Base-by-base conservation (phyloP, 2,888 invertebrate genomes). In the Tetanocera ferruginea region DNA sequence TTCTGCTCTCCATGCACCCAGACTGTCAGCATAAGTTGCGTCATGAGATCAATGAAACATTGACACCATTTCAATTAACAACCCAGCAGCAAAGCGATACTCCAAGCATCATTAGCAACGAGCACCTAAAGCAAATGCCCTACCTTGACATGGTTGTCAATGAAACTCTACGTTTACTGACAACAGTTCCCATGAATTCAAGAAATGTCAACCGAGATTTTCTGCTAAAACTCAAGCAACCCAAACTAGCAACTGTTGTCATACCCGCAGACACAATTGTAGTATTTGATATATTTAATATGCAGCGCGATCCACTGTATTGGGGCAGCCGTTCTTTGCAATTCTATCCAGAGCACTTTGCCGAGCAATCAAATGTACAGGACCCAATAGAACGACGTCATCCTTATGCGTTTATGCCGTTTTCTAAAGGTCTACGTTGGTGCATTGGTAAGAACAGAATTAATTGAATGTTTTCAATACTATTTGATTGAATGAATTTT, bases 91-190 rank as follows among this genome's bases (percentile, higher is more conserved):
- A 31, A 31, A 8, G 17, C n/a, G 52, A 28, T 0, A 17, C 31
- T 14, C 55, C 52, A 3, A 28, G 17, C 69, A 19, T 34, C 19
- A 84, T 88, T 70, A 83, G 82, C 1, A 79, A 83, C 25, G 85
- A 86, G 78, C 86, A 88, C 52, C 78, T 89, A 76, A 85, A 86
- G 76, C 84, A 87, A 78, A 78, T 89, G 83, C 86, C 85, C 49
- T 89, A 88, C 52, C 80, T 89, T 80, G 89, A 89, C 43, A 86
- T 87, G 77, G 86, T 89, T 74, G 83, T 89, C 64, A 87, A 88
- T 64, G 89, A 89, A 80, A 83, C 88, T 17, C 78, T 89, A 78
- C 88, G 89, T 4, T 79, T 89, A 77, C 80, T 88, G 76, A 86
- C 89, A 43, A 86, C 89, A 6, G 87, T 89, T 28, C 88, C 89